Conservation (phyloP, 1,140 invertebrate species). For the Aphelenchoides fujianensis region DNA sequence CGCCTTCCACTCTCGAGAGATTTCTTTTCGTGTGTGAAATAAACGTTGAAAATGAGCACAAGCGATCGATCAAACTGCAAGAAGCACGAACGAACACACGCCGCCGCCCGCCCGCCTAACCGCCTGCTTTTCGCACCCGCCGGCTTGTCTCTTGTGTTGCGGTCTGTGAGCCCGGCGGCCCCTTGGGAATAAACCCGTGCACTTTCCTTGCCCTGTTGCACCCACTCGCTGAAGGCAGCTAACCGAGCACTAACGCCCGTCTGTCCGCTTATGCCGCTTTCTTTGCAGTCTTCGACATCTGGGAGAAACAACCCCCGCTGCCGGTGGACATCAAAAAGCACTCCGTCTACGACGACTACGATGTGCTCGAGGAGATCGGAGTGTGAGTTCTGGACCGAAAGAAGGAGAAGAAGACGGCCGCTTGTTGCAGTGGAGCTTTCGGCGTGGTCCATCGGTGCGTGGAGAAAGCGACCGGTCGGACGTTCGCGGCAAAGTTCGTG, state of each 20-base stretch:
- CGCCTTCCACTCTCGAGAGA: constrained; percentile 13
- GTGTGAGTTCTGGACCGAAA: constrained; percentile 66
- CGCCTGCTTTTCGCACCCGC: too few relatives aligned
- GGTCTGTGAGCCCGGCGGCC: not conserved
- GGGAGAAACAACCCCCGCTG: constrained; percentile 91
- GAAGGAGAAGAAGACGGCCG: not conserved
- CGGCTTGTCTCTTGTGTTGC: not conserved
- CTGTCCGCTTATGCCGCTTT: constrained; percentile 15
- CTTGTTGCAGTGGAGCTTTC: constrained; percentile 76
- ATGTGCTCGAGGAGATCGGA: constrained; percentile 97
- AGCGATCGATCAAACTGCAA: too few relatives aligned
- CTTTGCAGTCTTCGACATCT: constrained; percentile 83
- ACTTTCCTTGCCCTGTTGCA: not conserved
- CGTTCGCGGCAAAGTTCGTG: constrained; percentile 98
- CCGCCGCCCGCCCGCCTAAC: too few relatives aligned
- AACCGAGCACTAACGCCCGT: constrained; percentile 5
- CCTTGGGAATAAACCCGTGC: too few relatives aligned
- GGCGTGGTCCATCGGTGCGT: constrained; percentile 95
- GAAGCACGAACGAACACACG: too few relatives aligned
- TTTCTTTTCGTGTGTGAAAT: not conserved
- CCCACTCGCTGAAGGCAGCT: not conserved
- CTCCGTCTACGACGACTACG: constrained; percentile 94
- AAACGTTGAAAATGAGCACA: not conserved
- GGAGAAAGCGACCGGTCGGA: constrained; percentile 89
- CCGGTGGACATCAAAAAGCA: constrained; percentile 90